Evolutionary conservation across 1,140 invertebrate genomes (phyloP), one percentile per base, ranked within the genome.

Genomic region (Rhynchophorus ferrugineus): DNA sequence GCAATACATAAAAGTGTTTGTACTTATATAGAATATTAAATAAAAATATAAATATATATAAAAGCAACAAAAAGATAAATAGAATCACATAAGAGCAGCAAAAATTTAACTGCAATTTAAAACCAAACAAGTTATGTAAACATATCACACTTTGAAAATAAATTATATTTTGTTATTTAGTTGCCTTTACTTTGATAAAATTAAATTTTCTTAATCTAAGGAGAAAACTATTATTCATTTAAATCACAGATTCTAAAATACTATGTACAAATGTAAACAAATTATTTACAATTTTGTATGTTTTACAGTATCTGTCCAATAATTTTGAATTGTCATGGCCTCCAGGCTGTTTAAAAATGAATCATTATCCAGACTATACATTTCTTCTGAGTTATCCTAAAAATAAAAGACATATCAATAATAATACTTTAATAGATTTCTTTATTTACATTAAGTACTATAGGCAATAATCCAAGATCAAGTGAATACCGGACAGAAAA

Each of bases 271-370:
- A 56, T 56, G 49, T 46, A 33, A 54, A 46, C 17, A 54, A 29
- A 29, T n/a, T 35, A 58, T 66, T 78, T 82, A 91, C 68, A 92
- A 78, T 72, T 92, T 92, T 61, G 89, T 92, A 73, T 91, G 89
- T 70, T 90, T 91, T 39, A 91, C 87, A 62, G 83, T 89, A 69
- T 91, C 89, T 43, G 88, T 91, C 89, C 89, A 92, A 66, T 91
- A 90, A 71, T 91, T 92, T 68, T 91, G 88, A 69, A 92, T 91
- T 62, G 89, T 92, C 87, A 92, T 91, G 44, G 89, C 88, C 72
- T 92, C 89, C 54, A 91, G 68, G 45, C 88, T 91, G 71, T 91
- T 92, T 43, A 92, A 76, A 72, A 91, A 92, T 50, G 88, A 91
- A 69, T 92, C 89, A 67, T 91, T 92, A 72, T 92, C 88, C 71